Base-by-base conservation (phyloP, 2,113 vertebrate species). In the Fregata magnificens region DNA sequence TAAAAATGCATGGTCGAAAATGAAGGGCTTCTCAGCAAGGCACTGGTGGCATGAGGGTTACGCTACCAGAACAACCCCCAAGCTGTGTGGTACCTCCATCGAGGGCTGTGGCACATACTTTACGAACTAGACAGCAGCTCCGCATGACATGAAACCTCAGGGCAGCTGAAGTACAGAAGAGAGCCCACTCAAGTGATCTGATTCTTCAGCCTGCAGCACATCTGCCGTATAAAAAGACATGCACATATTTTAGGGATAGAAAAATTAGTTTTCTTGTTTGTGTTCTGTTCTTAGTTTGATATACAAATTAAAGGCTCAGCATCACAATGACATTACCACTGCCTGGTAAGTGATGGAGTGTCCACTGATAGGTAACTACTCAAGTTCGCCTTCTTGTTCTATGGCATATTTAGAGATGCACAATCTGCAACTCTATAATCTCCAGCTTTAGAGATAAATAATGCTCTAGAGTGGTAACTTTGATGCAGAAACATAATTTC, bases 41-140 rank as follows among this genome's bases (percentile, higher is more conserved):
- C 29, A 15, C 4, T 0, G 3, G 42, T 66, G 49, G 34, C 24
- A 13, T 2, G 25, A 36, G 36, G 47, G 16, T 84, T 45, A 40
- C 2, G 2, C 34, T 53, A 17, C 13, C 59, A 58, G 53, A 85
- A 72, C 67, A 66, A 18, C 4, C 11, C 32, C 53, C 19, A 34
- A 7, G 16, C 47, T 0, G 0, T 29, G 47, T 0, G 1, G 52
- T 28, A 28, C 29, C 40, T 32, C 52, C 16, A 19, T 11, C 3
- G 1, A 36, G 28, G 47, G 58, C 45, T 1, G 2, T 11, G 28
- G n/a, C 3, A 1, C 42, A 52, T 8, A 10, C 5, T 6, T 28
- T 32, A 61, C 20, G 19, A 34, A 34, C 45, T 17, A 13, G 49
- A 29, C 2, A 52, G n/a, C 12, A 63, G 32, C 11, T 74, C 45